Evolutionary conservation across 2,113 vertebrate species (phyloP).

Genomic region (Thalassoma bifasciatum): DNA sequence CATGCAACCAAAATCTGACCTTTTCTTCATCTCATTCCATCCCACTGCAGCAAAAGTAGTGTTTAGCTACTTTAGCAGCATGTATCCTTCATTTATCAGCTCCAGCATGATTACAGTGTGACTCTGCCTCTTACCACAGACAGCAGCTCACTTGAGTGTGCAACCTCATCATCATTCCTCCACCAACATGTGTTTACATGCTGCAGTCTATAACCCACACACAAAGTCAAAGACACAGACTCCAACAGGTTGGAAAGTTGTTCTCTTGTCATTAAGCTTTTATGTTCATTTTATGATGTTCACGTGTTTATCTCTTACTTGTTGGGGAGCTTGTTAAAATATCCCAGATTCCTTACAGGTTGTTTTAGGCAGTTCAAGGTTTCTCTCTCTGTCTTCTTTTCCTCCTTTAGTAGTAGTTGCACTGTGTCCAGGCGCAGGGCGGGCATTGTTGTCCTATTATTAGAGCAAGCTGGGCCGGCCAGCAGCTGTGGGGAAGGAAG

Average conservation of each 20-base stretch:
- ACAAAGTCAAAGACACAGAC: conserved; percentile 14
- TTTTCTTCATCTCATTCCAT: conserved; percentile 26
- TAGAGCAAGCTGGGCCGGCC: conserved; percentile 66
- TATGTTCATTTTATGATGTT: background rate
- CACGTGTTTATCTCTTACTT: background rate
- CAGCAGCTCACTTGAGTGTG: conserved; percentile 39
- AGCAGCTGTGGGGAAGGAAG: conserved; percentile 83
- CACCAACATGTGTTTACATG: conserved; percentile 76
- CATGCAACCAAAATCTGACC: conserved; percentile 28
- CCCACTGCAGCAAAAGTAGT: conserved; percentile 40
- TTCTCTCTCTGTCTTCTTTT: background rate
- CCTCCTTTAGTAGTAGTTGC: conserved; percentile 14
- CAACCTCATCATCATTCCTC: conserved; percentile 63
- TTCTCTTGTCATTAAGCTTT: background rate
- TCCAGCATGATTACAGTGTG: conserved; percentile 68
- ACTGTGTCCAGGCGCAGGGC: conserved; percentile 53
- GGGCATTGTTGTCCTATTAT: conserved; percentile 84
- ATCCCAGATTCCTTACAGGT: background rate
- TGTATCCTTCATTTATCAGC: conserved; percentile 67
- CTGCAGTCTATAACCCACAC: conserved; percentile 43
- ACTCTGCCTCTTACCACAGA: conserved; percentile 38
- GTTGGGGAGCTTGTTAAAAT: background rate
- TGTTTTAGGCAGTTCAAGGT: background rate
- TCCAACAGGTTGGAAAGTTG: conserved; percentile 42
- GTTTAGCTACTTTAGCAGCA: conserved; percentile 56